Conservation (phyloP, 1,140 invertebrate species). For the Paraescarpia echinospica region DNA sequence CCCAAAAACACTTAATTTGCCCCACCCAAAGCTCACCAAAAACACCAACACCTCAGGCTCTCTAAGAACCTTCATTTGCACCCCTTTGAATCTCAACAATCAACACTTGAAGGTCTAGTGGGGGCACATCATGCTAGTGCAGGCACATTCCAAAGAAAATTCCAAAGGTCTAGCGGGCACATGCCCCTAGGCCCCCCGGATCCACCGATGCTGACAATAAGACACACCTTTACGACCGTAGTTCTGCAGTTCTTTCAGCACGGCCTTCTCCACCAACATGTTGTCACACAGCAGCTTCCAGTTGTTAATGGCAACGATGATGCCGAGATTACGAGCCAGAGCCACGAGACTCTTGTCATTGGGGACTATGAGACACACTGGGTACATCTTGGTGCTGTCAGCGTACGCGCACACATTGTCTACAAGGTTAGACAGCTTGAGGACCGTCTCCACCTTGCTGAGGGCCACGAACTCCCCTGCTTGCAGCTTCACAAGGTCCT, state of each 20-base stretch:
- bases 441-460: slow-evolving; percentile 85
- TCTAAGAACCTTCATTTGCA: too few species aligned
- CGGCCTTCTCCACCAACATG: slow-evolving; percentile 72
- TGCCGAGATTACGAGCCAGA: slow-evolving; percentile 68
- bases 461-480: slow-evolving; percentile 95
- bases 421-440: slow-evolving; percentile 90
- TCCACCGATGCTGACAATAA: background rate
- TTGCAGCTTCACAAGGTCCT: slow-evolving; percentile 96
- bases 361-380: slow-evolving; percentile 89
- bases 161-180: too few species aligned
- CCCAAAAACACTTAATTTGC: too few species aligned
- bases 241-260: slow-evolving; percentile 75
- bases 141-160: too few species aligned
- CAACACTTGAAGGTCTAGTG: too few species aligned
- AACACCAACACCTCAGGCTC: too few species aligned
- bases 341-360: slow-evolving; percentile 69
- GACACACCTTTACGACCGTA: slow-evolving; percentile 79
- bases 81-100: too few species aligned
- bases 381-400: slow-evolving; percentile 71
- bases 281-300: slow-evolving; percentile 72
- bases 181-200: too few species aligned
- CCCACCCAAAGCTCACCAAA: too few species aligned
- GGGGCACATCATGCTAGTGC: too few species aligned
- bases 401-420: slow-evolving; percentile 73
- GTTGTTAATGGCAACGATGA: background rate